These are phyloP conservation scores for Leptonema lineaticorne DNA, from an alignment of 1,140 invertebrate species.

Conservation along the genomic window DNA sequence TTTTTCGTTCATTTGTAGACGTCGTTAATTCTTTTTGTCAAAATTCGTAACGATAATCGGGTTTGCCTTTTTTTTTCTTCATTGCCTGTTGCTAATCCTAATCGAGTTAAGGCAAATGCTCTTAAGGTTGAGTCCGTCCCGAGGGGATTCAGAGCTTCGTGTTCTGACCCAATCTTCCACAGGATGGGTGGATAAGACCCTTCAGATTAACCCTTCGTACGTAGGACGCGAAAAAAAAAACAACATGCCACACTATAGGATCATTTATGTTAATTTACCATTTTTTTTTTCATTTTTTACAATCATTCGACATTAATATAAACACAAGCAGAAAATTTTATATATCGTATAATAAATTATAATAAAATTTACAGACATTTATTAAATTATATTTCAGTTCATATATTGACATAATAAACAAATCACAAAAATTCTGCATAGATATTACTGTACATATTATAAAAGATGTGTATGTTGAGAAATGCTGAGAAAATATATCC, in stretches of 20 bases:
- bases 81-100: constrained; percentile 19
- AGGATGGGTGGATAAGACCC: constrained; percentile 8
- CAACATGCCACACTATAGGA: too few relatives aligned
- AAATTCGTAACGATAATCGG: not conserved
- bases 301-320: too few relatives aligned
- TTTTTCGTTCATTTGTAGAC: not conserved
- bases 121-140: constrained; percentile 9
- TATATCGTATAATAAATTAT: too few relatives aligned
- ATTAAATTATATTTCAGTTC: too few relatives aligned
- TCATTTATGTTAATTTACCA: not conserved
- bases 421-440: too few relatives aligned
- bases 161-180: constrained; percentile 10
- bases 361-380: too few relatives aligned
- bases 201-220: constrained; percentile 12
- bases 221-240: not conserved
- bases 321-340: too few relatives aligned
- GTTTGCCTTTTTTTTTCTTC: not conserved
- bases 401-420: too few relatives aligned
- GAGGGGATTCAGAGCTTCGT: constrained; percentile 5
- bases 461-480: too few relatives aligned
- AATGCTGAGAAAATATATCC: too few relatives aligned
- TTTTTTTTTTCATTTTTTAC: too few relatives aligned
- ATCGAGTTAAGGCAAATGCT: constrained; percentile 18
- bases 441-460: too few relatives aligned
- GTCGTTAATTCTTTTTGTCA: not conserved